Base-by-base conservation (phyloP, 1,140 invertebrate genomes). In the Caenorhabditis latens region DNA sequence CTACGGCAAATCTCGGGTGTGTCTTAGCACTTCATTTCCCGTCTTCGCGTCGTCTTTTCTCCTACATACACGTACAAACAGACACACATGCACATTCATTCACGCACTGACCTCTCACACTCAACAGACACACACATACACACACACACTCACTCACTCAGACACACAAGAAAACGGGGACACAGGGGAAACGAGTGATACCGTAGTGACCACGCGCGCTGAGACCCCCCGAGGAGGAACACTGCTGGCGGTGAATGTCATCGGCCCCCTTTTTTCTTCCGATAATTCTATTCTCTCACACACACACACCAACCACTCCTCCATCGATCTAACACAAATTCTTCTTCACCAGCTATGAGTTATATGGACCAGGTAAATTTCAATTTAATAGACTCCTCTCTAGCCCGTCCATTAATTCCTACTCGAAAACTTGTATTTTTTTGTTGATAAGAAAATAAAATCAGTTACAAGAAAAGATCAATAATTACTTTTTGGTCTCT, bases 361-460 rank as follows among this genome's bases (percentile, higher is more conserved):
- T 79, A 50, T 79, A 79, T 50, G 43, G 71, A 79, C 71, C 71
- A 79, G 71, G 71, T 79, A 79, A 79, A 46, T 79, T 63, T 58
- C 7, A 46, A 46, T 71, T 71, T 71, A 19, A 32, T 71, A 65
- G 16, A 4, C 7, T 65, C 16, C 40, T 16, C 32, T 7, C 24
- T 16, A 65, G 61, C 46, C n/a, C n/a, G 42, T 63, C 24, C 61
- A 63, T 63, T 11, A 19, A 53, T 53, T 16, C 14, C 14, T 58
- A 7, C 55, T 19, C 55, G 19, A 16, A 53, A 53, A 53, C 9
- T 53, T 53, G 50, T 32, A 32, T 2, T 32, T 32, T 32, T 32
- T 32, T 32, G 32, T 32, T 32, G 32, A 32, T 32, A 32, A 32
- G 32, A 32, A 32, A 32, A 32, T 32, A 2, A 32, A 32, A 32